Percentiles rank a stretch among this genome's conserved stretches.
phyloP scores from a whole-genome alignment of 2,797 vertebrate genomes.

The Anolis apletophallus region DNA sequence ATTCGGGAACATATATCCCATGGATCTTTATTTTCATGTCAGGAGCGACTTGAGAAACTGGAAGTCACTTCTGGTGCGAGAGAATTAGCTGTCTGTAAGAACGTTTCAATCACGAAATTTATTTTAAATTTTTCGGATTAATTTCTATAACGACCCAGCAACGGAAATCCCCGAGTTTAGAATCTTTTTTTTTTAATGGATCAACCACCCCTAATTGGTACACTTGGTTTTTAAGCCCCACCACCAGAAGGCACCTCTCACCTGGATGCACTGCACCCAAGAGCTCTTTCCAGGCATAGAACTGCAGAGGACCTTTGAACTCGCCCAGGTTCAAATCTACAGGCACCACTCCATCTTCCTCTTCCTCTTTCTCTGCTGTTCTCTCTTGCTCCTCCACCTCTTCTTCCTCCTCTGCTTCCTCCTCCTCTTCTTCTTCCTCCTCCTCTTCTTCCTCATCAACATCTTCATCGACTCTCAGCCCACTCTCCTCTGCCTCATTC shows the following conservation, averaged over 20 bases:
- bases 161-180: too few species aligned
- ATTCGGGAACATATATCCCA: too few species aligned
- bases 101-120: too few species aligned
- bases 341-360: constrained; percentile 26
- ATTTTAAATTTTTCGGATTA: too few species aligned
- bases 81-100: too few species aligned
- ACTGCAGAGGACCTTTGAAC: constrained; percentile 44
- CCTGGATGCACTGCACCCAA: constrained; percentile 27
- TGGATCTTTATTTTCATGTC: too few species aligned
- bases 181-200: too few species aligned
- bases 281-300: constrained; percentile 44
- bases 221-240: neutral
- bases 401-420: neutral
- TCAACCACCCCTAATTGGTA: too few species aligned
- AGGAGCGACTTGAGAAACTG: too few species aligned
- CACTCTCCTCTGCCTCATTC: constrained; percentile 22
- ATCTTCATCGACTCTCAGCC: neutral
- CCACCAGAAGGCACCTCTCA: neutral
- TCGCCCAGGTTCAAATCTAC: constrained; percentile 40
- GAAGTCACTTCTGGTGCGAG: too few species aligned
- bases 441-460: constrained; percentile 1
- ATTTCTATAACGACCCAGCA: too few species aligned
- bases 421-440: neutral
- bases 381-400: neutral
- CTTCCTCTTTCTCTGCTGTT: neutral